These are phyloP conservation scores for Erebia palarica DNA, from an alignment of 2,888 invertebrate species.

Conservation along the genomic window DNA sequence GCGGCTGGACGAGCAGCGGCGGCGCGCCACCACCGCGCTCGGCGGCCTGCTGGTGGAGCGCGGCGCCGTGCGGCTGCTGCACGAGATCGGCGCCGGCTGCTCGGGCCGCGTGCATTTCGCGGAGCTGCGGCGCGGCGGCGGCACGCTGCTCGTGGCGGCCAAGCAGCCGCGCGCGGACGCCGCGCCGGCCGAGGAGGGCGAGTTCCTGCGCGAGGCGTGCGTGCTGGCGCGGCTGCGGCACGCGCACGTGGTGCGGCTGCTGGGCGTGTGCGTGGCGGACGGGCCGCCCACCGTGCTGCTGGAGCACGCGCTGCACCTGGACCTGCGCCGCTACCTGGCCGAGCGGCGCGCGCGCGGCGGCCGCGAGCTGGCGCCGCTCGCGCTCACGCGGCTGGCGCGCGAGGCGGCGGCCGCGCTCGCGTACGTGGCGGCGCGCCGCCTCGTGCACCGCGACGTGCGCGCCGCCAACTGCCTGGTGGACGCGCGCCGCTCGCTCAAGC, in stretches of 20 bases:
- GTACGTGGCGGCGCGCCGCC: slow-evolving; percentile 89
- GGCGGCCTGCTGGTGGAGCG: slow-evolving; percentile 48
- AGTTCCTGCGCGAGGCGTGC: slow-evolving; percentile 90
- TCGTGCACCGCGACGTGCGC: slow-evolving; percentile 93
- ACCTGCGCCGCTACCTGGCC: slow-evolving; percentile 90
- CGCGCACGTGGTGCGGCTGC: slow-evolving; percentile 90
- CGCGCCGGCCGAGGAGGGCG: slow-evolving; percentile 88
- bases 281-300: slow-evolving; percentile 92
- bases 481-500: slow-evolving; percentile 86
- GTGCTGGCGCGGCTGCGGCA: slow-evolving; percentile 94
- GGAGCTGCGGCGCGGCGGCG: slow-evolving; percentile 45
- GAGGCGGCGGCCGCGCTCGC: slow-evolving; percentile 87
- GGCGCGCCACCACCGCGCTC: slow-evolving; percentile 44
- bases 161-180: slow-evolving; percentile 92
- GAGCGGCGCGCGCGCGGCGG: slow-evolving; percentile 77
- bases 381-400: slow-evolving; percentile 55
- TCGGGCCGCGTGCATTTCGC: slow-evolving; percentile 61
- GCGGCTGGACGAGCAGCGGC: slow-evolving; percentile 48
- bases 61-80: slow-evolving; percentile 47
- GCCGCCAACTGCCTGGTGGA: slow-evolving; percentile 91
- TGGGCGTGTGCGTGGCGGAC: slow-evolving; percentile 90
- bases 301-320: slow-evolving; percentile 96
- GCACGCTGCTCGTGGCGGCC: slow-evolving; percentile 86
- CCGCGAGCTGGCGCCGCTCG: slow-evolving; percentile 65
- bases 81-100: slow-evolving; percentile 59